Evolutionary conservation across 2,113 vertebrate species (phyloP), one percentile per base, ranked within the genome.

Genomic region (Ciconia stormi): DNA sequence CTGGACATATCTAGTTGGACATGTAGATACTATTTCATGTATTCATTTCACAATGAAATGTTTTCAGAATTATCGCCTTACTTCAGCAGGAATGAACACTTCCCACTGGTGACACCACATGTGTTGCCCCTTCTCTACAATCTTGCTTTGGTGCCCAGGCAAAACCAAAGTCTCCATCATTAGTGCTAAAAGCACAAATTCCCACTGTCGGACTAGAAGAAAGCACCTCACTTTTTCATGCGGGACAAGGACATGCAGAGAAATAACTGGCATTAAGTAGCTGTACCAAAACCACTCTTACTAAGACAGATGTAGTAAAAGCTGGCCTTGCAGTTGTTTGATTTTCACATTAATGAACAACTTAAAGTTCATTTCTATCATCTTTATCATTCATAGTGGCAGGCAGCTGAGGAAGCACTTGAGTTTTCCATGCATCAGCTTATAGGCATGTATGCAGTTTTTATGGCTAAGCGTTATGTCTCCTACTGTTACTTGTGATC

Each of bases 321-420:
- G 38, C 63, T 95, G 38, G 53, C 73, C 62, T 82, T 87, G 90
- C 90, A 84, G 46, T 90, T 91, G 30, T 70, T 76, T 78, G 53
- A 62, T 83, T 90, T 92, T 87, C 78, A 95, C 78, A 49, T 73
- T 91, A 96, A 96, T 58, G 46, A 97, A 76, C 67, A 95, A 93
- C 69, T 95, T 86, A 53, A 92, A 62, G 4, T 93, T 91, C 42
- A 86, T 87, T 93, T 94, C 84, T 71, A 42, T 89, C 93, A 62
- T 87, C 79, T 86, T 93, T 92, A 76, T 84, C 70, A 95, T 82
- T 78, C 63, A 58, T 7, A 82, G 83, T 89, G 93, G 89, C 97
- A 97, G 96, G 65, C 74, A 95, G 97, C 96, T 97, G 97, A 97
- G 79, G 67, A 94, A 96, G 97, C 94, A 92, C 47, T 97, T 38